Percentiles rank a stretch among this genome's conserved stretches.
phyloP scores from a whole-genome alignment of 2,888 invertebrate genomes.

The Scaptomyza cyrtandrae region DNA sequence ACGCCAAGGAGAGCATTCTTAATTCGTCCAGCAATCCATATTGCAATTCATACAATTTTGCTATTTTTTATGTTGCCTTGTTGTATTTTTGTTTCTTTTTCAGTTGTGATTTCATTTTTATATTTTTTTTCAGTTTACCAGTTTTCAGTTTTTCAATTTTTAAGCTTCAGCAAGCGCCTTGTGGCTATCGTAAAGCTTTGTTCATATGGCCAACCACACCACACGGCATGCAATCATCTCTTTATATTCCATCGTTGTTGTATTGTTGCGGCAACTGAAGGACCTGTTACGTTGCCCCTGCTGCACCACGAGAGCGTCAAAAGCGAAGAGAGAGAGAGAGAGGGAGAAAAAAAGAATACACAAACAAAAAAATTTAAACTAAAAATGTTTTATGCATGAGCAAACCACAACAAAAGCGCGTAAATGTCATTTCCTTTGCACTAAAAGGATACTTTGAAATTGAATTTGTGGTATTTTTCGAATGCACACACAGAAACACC shows the following conservation, averaged over 20 bases:
- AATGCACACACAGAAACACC: constrained; percentile 26
- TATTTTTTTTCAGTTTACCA: constrained; percentile 3
- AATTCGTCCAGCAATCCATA: background rate
- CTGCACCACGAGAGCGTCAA: constrained; percentile 37
- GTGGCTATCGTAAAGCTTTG: constrained; percentile 42
- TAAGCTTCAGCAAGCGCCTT: constrained; percentile 24
- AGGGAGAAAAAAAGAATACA: background rate
- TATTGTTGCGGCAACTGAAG: constrained; percentile 34
- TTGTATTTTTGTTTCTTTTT: constrained; percentile 29
- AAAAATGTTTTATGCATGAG: constrained; percentile 78
- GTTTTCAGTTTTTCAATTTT: constrained; percentile 42
- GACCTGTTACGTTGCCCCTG: constrained; percentile 21
- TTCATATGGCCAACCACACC: constrained; percentile 22
- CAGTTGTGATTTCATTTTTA: background rate
- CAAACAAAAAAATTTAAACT: constrained; percentile 47
- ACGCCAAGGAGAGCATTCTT: background rate
- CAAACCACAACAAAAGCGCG: constrained; percentile 78
- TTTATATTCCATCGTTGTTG: constrained; percentile 15
- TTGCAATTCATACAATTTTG: constrained; percentile 20
- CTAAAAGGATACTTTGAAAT: constrained; percentile 80
- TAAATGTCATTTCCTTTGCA: constrained; percentile 79
- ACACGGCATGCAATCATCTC: constrained; percentile 32
- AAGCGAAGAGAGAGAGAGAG: background rate
- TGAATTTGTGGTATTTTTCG: constrained; percentile 73
- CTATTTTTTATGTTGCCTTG: constrained; percentile 15